Conservation (phyloP, 2,113 vertebrate genomes). For the Verasper variegatus region DNA sequence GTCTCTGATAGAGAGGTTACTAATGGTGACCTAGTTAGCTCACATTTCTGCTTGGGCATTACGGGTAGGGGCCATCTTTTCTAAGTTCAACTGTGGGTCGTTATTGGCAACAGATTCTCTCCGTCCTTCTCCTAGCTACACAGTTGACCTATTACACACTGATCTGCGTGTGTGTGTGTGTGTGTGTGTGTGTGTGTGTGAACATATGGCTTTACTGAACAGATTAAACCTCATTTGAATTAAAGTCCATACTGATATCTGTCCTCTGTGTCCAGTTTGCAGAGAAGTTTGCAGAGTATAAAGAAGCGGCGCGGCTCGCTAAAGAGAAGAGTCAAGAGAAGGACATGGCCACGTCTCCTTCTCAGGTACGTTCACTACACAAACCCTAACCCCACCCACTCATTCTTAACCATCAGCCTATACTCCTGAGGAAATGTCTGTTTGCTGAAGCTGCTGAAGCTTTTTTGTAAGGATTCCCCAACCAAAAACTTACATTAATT, state of each 20-base stretch:
- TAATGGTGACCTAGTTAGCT: slow-evolving; percentile 54
- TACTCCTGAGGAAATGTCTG: too few species aligned
- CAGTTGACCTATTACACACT: slow-evolving; percentile 31
- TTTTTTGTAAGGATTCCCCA: too few species aligned
- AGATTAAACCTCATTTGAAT: slow-evolving; percentile 51
- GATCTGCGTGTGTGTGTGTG: slow-evolving; percentile 14
- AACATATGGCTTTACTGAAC: slow-evolving; percentile 32
- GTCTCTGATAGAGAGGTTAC: slow-evolving; percentile 28
- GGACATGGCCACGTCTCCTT: slow-evolving; percentile 96
- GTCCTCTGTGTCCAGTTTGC: slow-evolving; percentile 88
- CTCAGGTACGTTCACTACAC: slow-evolving; percentile 85
- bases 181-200: neutral
- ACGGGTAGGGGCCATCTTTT: slow-evolving; percentile 42
- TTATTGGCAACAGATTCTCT: slow-evolving; percentile 50
- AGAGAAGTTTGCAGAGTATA: slow-evolving; percentile 99
- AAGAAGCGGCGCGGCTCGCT: slow-evolving; percentile 95
- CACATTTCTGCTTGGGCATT: slow-evolving; percentile 61
- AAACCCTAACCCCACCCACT: neutral
- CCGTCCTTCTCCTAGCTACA: slow-evolving; percentile 17
- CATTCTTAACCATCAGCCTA: too few species aligned
- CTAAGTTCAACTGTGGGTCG: slow-evolving; percentile 38
- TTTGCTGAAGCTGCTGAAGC: too few species aligned
- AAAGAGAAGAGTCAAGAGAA: slow-evolving; percentile 99
- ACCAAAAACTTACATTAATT: too few species aligned
- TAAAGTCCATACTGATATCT: slow-evolving; percentile 19